Percentiles rank a stretch among this genome's conserved stretches.
Conservation (phyloP, 2,797 vertebrate genomes). For the Carduelis carduelis region DNA sequence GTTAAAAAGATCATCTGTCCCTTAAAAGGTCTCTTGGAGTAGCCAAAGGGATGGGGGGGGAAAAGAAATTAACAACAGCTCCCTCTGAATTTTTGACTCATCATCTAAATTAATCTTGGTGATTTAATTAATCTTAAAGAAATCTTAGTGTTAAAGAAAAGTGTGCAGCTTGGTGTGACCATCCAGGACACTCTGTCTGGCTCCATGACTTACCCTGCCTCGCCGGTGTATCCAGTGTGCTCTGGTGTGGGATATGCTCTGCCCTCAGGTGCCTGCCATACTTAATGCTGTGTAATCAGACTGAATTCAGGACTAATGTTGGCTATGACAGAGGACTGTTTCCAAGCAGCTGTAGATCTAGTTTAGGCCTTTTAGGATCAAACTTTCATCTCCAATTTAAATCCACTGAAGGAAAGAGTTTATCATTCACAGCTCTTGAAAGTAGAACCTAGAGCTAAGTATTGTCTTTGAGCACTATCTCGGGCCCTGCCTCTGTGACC, state of each 20-base stretch:
- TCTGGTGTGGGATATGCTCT: background rate
- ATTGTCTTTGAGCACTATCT: background rate
- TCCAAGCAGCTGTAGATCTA: background rate
- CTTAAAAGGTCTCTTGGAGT: background rate
- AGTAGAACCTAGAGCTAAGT: background rate
- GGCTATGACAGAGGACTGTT: background rate
- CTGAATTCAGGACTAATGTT: background rate
- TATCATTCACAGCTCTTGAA: background rate
- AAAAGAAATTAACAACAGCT: background rate
- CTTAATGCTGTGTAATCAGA: background rate
- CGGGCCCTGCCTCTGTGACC: fast-evolving
- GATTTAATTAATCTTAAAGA: too few relatives aligned
- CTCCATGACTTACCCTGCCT: background rate
- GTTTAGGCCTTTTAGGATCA: background rate
- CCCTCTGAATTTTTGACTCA: background rate
- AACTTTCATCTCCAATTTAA: background rate
- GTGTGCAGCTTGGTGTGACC: background rate
- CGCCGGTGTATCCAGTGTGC: background rate
- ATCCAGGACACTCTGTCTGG: background rate
- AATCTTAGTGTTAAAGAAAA: background rate
- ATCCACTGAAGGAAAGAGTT: background rate
- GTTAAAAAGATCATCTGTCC: background rate
- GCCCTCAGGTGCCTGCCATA: background rate
- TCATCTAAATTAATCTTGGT: background rate
- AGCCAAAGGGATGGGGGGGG: background rate